Base-by-base conservation (phyloP, 2,113 vertebrate genomes). In the Epinephelus lanceolatus region DNA sequence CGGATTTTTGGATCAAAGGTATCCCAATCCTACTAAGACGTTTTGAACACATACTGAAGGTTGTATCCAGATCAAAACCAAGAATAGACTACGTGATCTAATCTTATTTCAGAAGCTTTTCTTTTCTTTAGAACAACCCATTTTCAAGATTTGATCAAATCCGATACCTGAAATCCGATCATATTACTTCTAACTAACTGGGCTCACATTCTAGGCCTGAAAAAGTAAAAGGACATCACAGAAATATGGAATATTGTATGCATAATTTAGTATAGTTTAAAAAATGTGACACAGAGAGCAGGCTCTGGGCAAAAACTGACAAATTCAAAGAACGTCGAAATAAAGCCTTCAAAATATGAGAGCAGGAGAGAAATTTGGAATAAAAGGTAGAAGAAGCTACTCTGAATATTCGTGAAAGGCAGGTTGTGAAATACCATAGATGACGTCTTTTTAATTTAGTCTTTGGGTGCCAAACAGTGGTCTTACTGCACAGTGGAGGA, bases 391-490 rank as follows among this genome's bases (percentile, higher is more conserved):
- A 78, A 6, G 21, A 45, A 8, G 23, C n/a, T 51, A 27, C 33
- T 49, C 18, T 10, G 59, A 33, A 25, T 1, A 9, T 59, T 6
- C 42, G 21, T 42, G 25, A 25, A 33, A 69, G 53, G 74, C 47
- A 51, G 62, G 49, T 5, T 65, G 25, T 60, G 30, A 52, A 33
- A 21, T 23, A 51, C 5, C 45, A 52, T 5, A 3, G 4, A 12
- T 3, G 12, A 18, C 68, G 57, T 76, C 62, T 33, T 27, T 40
- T 67, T 2, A 33, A 40, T n/a, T 21, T 23, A 42, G 23, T 53
- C 76, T 79, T 30, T 27, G 25, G 52, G 53, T 60, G 49, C 30
- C 40, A 61, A 66, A 65, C 49, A n/a, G 10, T 21, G 40, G 33
- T 67, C 51, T 55, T 6, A 30, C 30, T 30, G 30, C 30, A 30